Conservation (phyloP, 2,888 invertebrate species). For the Pomacea canaliculata region DNA sequence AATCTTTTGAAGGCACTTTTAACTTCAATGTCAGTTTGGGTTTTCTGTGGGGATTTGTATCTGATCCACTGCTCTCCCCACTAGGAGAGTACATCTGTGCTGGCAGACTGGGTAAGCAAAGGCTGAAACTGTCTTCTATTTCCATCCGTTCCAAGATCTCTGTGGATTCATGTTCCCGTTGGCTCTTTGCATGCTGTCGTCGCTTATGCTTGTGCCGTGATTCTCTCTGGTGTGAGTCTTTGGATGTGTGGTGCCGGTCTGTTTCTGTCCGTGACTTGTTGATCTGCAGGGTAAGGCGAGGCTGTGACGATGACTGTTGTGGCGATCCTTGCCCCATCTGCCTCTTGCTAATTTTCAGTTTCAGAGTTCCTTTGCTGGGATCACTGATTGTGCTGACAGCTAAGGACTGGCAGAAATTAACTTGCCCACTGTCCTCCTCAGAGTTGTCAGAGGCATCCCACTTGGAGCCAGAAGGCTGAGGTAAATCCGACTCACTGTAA, state of each 20-base stretch:
- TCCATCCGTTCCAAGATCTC: constrained; percentile 41
- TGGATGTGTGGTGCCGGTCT: background rate
- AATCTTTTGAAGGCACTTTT: constrained; percentile 39
- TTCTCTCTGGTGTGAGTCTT: constrained; percentile 30
- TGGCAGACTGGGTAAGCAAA: constrained; percentile 13
- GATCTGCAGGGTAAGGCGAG: constrained; percentile 16
- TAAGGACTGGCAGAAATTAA: background rate
- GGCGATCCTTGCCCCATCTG: constrained; percentile 25
- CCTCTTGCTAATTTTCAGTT: constrained; percentile 64
- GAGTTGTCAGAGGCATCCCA: constrained; percentile 33
- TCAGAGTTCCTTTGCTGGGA: constrained; percentile 64
- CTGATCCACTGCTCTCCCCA: constrained; percentile 41
- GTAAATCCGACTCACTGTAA: constrained; percentile 4
- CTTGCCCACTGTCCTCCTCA: constrained; percentile 15
- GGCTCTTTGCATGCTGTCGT: constrained; percentile 19
- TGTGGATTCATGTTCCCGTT: constrained; percentile 31
- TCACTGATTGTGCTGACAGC: constrained; percentile 53
- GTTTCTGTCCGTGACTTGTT: constrained; percentile 3
- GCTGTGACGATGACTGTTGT: background rate
- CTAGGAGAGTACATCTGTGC: constrained; percentile 33
- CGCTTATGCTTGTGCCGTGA: constrained; percentile 32
- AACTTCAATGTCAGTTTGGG: constrained; percentile 37
- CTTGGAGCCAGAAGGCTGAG: background rate
- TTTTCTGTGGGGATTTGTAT: constrained; percentile 34
- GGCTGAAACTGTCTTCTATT: constrained; percentile 35